Evolutionary conservation across 2,797 vertebrate species (phyloP), one percentile per base, ranked within the genome.

Genomic region (Phyllotis vaccarum): DNA sequence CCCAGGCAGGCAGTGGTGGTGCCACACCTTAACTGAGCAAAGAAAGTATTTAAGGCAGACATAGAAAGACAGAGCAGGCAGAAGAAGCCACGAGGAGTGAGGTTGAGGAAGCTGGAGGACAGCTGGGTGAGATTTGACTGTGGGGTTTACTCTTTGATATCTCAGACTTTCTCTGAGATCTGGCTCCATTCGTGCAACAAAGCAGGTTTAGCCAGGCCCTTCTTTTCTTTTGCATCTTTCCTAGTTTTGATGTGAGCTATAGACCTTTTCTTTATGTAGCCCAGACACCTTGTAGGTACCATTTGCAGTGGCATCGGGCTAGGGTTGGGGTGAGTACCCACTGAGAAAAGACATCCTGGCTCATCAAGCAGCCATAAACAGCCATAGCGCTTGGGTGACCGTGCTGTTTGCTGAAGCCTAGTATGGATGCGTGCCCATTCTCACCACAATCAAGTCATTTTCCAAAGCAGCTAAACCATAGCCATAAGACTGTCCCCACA

Each of bases 401-500:
- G 0, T 5, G 3, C 19, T 75, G 64, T 62, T 58, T 64, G n/a
- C 43, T 8, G 43, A 49, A 75, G 80, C 68, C 60, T 10, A 1
- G 74, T 58, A 79, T 66, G 86, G 34, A 75, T 22, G 11, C 49
- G 14, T 0, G 2, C 80, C 76, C 46, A 27, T 94, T 60, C 56
- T 58, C 29, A 19, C 40, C 2, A 22, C 1, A 0, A 22, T 10
- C 14, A 74, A 76, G 60, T 80, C 64, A 60, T 79, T 93, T 90
- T 94, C 91, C 75, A 86, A 60, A 96, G 93, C 87, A 87, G 31
- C 56, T 86, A 86, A 89, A 72, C 70, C 79, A 40, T 24, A 70
- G 72, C 79, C 21, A 0, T 0, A 3, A 79, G 72, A 64, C 83
- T 78, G 66, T 89, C 89, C 86, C 80, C 70, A 70, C 21, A 34